These are phyloP conservation scores for Cerceris ruficornis DNA, from an alignment of 2,888 invertebrate genomes.

Conservation along the genomic window DNA sequence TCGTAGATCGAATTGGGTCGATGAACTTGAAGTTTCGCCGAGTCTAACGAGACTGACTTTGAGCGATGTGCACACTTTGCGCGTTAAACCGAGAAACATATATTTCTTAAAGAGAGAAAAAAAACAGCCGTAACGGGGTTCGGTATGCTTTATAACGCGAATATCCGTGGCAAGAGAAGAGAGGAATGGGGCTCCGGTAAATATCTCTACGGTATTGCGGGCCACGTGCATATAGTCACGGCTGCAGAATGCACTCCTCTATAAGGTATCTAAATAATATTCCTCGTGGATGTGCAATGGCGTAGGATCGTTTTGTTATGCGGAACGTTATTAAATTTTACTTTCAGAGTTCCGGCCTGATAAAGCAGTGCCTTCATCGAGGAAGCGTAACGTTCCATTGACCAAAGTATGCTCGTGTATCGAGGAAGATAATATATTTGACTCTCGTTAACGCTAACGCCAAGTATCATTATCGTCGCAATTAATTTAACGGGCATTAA, in stretches of 20 bases:
- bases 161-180: neutral
- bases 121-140: slow-evolving; percentile 17
- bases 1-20: neutral
- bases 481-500: no score
- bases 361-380: neutral
- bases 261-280: slow-evolving; percentile 48
- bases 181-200: slow-evolving; percentile 2
- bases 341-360: slow-evolving; percentile 1
- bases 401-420: no score
- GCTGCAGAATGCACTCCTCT: slow-evolving; percentile 41
- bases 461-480: no score
- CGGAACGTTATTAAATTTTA: slow-evolving; percentile 18
- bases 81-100: slow-evolving; percentile 2
- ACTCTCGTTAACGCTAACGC: no score
- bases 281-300: slow-evolving; percentile 34
- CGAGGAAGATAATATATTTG: no score
- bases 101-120: neutral
- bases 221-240: slow-evolving; percentile 38
- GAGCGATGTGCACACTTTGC: slow-evolving; percentile 2
- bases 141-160: neutral
- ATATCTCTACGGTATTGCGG: slow-evolving; percentile 15
- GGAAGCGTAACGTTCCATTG: neutral
- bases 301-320: neutral
- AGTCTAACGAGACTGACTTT: slow-evolving; percentile 13
- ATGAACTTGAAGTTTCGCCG: neutral